Percentiles rank a stretch among this genome's conserved stretches.
Evolutionary conservation across 2,797 vertebrate genomes (phyloP).

Genomic region (Benthosema pterotum): DNA sequence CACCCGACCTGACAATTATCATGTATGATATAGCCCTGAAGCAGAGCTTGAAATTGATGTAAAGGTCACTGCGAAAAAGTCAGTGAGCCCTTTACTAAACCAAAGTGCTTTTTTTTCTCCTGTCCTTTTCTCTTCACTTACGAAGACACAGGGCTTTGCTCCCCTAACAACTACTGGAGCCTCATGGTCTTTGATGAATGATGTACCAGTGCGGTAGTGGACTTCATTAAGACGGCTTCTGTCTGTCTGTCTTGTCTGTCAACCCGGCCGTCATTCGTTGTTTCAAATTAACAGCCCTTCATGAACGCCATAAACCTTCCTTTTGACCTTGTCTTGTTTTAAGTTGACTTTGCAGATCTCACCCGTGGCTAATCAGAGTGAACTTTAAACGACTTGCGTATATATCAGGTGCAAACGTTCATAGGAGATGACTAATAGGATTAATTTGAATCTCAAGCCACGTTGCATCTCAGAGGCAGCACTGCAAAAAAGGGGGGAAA

Average conservation of each 20-base stretch:
- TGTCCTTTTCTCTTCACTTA: conserved; percentile 23
- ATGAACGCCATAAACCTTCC: no score
- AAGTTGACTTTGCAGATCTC: no score
- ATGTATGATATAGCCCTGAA: conserved; percentile 62
- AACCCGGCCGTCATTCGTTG: conserved; percentile 13
- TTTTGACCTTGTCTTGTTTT: no score
- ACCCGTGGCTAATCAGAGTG: no score
- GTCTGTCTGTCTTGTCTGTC: not conserved
- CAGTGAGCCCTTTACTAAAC: conserved; percentile 27
- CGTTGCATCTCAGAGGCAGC: no score
- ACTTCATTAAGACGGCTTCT: conserved; percentile 4
- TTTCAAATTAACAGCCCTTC: no score
- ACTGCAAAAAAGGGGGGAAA: no score
- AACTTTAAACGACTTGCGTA: no score
- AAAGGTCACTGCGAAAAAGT: conserved; percentile 66
- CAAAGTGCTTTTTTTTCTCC: conserved; percentile 14
- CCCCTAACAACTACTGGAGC: conserved; percentile 12
- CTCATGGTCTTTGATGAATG: conserved; percentile 23
- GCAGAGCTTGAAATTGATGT: conserved; percentile 72
- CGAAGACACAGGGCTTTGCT: conserved; percentile 27
- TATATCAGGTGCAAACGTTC: no score
- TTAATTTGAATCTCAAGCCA: no score
- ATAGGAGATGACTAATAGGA: no score
- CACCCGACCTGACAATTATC: conserved; percentile 69
- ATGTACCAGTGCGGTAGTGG: conserved; percentile 3